Evolutionary conservation across 2,888 invertebrate species (phyloP).

Genomic region (Rugalucina vietnamica): DNA sequence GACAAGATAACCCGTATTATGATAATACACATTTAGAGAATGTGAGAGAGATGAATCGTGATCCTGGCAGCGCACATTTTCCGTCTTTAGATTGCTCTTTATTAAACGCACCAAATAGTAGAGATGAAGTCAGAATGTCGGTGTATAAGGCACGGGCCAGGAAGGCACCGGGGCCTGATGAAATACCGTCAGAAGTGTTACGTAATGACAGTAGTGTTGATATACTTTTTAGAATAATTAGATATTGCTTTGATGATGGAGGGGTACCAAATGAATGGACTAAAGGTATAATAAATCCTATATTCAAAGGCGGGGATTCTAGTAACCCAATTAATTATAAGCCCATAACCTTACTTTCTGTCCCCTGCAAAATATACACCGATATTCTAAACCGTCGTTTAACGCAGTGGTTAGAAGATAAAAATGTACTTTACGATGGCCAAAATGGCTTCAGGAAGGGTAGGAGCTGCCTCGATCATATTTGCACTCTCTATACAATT

Average conservation of each 20-base stretch:
- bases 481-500: constrained; percentile 27
- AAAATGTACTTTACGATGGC: constrained; percentile 26
- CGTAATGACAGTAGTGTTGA: constrained; percentile 16
- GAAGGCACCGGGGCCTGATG: constrained; percentile 6
- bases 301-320: constrained; percentile 12
- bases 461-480: constrained; percentile 33
- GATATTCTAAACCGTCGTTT: constrained; percentile 25
- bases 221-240: constrained; percentile 10
- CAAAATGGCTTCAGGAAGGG: constrained; percentile 46
- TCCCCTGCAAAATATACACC: constrained; percentile 25
- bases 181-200: constrained; percentile 14
- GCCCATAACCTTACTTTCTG: constrained; percentile 18
- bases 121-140: constrained; percentile 4
- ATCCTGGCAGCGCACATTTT: not conserved
- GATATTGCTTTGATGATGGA: constrained; percentile 9
- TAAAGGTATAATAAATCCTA: constrained; percentile 10
- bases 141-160: not conserved
- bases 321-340: constrained; percentile 29
- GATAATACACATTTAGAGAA: constrained; percentile 1
- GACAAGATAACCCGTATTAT: not conserved
- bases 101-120: constrained; percentile 9
- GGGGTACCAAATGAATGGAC: constrained; percentile 15
- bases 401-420: constrained; percentile 15
- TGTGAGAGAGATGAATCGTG: not conserved
- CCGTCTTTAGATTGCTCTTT: not conserved